Percentiles rank a stretch among this genome's conserved stretches.
Conservation (phyloP, 2,888 invertebrate species). For the Megaustenia siamemsis region DNA sequence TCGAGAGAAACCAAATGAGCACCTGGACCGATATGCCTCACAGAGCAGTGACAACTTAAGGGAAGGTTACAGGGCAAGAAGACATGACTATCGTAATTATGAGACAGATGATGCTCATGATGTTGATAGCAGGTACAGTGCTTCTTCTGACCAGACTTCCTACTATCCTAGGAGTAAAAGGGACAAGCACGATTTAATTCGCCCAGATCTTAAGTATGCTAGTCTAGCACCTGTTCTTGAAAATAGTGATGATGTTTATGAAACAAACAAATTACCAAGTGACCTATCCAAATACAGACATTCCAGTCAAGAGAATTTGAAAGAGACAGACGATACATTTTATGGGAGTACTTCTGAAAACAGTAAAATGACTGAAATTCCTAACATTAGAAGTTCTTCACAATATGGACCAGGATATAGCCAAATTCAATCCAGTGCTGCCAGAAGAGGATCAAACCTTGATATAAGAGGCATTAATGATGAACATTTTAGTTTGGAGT, state of each 20-base stretch:
- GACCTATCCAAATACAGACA: background rate
- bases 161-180: conserved; percentile 3
- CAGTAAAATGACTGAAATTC: background rate
- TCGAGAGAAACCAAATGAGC: conserved; percentile 28
- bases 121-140: background rate
- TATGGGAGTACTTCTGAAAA: background rate
- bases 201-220: background rate
- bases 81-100: background rate
- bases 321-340: background rate
- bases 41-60: conserved; percentile 31
- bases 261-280: background rate
- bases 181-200: background rate
- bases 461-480: background rate
- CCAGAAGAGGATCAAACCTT: background rate
- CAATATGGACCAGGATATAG: background rate
- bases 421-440: background rate
- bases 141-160: background rate
- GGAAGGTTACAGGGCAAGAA: conserved; percentile 1
- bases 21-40: conserved; percentile 34
- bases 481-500: background rate
- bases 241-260: background rate
- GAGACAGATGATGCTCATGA: background rate
- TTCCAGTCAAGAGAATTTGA: background rate
- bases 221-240: conserved; percentile 21
- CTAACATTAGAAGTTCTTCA: background rate